phyloP scores from a whole-genome alignment of 2,797 vertebrate species.

The Poecilia velifera region DNA sequence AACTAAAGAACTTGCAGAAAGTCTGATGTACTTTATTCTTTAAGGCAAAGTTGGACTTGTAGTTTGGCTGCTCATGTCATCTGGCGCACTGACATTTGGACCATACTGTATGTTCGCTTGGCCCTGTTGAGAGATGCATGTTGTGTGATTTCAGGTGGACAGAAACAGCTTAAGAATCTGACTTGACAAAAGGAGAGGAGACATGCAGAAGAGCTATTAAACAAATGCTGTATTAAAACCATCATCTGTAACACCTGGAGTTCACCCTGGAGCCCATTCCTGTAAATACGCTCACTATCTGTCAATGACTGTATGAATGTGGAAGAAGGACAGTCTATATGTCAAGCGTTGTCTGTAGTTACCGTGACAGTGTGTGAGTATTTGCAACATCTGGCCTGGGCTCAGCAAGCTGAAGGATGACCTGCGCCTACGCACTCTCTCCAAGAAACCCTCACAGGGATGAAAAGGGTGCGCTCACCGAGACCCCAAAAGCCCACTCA shows the following conservation, averaged over 20 bases:
- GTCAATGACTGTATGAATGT: conserved; percentile 50
- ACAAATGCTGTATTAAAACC: conserved; percentile 10
- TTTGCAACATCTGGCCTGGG: conserved; percentile 67
- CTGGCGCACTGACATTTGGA: conserved; percentile 28
- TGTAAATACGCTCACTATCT: conserved; percentile 40
- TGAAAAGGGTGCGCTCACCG: conserved; percentile 44
- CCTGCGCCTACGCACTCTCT: conserved; percentile 70
- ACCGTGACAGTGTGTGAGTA: conserved; percentile 35
- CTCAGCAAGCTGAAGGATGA: conserved; percentile 72
- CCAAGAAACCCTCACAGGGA: conserved; percentile 57
- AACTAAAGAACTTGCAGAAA: neutral
- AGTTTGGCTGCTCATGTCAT: conserved; percentile 36
- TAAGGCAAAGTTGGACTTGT: conserved; percentile 13
- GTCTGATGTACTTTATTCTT: conserved; percentile 19
- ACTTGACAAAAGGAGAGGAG: conserved; percentile 58
- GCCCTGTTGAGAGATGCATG: conserved; percentile 44
- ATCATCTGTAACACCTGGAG: conserved; percentile 58
- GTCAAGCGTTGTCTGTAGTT: conserved; percentile 33
- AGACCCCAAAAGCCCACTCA: conserved; percentile 64
- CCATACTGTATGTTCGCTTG: conserved; percentile 23
- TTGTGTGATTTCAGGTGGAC: conserved; percentile 51
- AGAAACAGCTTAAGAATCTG: conserved; percentile 40
- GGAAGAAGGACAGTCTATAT: conserved; percentile 44
- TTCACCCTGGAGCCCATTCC: conserved; percentile 2
- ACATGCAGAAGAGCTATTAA: conserved; percentile 40